Evolutionary conservation across 2,113 vertebrate genomes (phyloP), one percentile per base, ranked within the genome.

Genomic region (Circaetus gallicus): DNA sequence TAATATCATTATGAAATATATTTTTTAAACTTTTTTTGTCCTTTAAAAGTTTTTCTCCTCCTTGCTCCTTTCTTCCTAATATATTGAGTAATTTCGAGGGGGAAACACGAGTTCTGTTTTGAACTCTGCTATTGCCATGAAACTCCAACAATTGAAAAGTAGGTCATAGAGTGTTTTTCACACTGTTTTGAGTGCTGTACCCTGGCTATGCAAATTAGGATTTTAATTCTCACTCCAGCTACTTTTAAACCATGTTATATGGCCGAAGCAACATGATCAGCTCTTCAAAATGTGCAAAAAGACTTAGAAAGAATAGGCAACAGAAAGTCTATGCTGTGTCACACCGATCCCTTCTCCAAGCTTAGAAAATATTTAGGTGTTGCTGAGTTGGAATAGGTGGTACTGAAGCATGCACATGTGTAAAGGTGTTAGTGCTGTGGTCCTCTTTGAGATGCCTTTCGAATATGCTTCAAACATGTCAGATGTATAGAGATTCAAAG

Each of bases 281-380:
- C 14, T 69, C 49, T 82, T 73, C 28, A 49, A 73, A 49, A 3
- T 5, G 5, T 34, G 25, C 45, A 84, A 40, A 85, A 83, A 72
- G 6, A 15, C 59, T 50, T 38, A 58, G 29, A 74, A 58, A 61
- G n/a, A 29, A 36, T 31, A 70, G 28, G 38, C 31, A 55, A 42
- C 13, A 76, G 45, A 76, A 82, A 52, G 45, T 4, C 24, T 56
- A 10, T 12, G 3, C 7, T 47, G 10, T 55, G 6, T 82, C 70
- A 42, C 17, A 28, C 9, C 0, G 0, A 47, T 74, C 13, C 19
- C 11, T 59, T 79, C 16, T 40, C 43, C 38, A 88, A 4, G 26
- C 18, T 10, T 31, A 73, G 26, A 24, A 80, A 90, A 59, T 28
- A 10, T 36, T 76, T 49, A 42, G 19, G 1, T 40, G 36, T 73